phyloP scores from a whole-genome alignment of 2,113 vertebrate genomes.

The Chamaetylas fuelleborni region DNA sequence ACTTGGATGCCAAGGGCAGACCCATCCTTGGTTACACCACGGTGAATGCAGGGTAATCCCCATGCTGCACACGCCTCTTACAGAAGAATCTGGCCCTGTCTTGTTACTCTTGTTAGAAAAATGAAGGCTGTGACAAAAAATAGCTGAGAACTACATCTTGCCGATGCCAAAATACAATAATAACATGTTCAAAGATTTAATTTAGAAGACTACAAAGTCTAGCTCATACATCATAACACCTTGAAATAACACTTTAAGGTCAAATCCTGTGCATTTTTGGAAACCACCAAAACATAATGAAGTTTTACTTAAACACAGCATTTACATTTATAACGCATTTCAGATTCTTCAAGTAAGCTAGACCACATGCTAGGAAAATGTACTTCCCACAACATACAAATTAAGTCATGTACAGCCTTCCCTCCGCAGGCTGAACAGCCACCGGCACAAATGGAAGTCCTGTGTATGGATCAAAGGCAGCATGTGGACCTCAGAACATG shows the following conservation, averaged over 20 bases:
- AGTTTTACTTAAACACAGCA: constrained; percentile 66
- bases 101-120: constrained; percentile 45
- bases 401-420: constrained; percentile 51
- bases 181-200: constrained; percentile 70
- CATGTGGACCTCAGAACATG: constrained; percentile 38
- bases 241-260: constrained; percentile 59
- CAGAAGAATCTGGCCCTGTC: constrained; percentile 48
- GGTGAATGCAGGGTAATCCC: background rate
- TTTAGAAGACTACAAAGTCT: constrained; percentile 68
- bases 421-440: background rate
- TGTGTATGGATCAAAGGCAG: constrained; percentile 47
- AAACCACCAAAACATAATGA: constrained; percentile 62
- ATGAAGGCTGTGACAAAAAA: constrained; percentile 57
- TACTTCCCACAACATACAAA: constrained; percentile 57
- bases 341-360: constrained; percentile 45
- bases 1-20: background rate
- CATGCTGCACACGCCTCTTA: background rate
- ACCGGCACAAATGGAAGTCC: constrained; percentile 46
- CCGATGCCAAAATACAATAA: constrained; percentile 66
- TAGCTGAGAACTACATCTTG: constrained; percentile 60
- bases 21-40: background rate
- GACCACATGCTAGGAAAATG: constrained; percentile 58
- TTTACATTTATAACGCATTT: constrained; percentile 63
- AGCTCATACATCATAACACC: constrained; percentile 60
- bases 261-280: constrained; percentile 50